Evolutionary conservation across 2,113 vertebrate species (phyloP), one percentile per base, ranked within the genome.

Genomic region (Crotophaga sulcirostris): DNA sequence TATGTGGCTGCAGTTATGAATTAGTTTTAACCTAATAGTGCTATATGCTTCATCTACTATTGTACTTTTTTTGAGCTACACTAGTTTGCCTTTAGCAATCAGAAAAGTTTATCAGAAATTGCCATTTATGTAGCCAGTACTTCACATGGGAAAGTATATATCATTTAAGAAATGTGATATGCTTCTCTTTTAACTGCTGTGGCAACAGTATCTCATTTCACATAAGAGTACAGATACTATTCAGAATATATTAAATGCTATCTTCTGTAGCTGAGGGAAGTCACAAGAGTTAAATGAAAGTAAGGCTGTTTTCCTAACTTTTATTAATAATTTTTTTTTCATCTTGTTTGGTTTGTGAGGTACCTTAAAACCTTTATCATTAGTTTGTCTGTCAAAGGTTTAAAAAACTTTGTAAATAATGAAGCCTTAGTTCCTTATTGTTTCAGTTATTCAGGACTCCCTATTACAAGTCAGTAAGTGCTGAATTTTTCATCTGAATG

Each of bases 21-120:
- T 38, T 29, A 16, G 6, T 47, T 73, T 9, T 59, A 77, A 16
- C 3, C 18, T 52, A 58, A 11, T 49, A 68, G 31, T 16, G 31
- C 8, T 58, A 10, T 21, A 28, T 56, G 6, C 2, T 79, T 5
- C 16, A 9, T 34, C 28, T 34, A 25, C 7, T 78, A 19, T 8
- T 44, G 8, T 3, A 19, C 1, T 80, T 24, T 3, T 58, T 76
- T 68, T 66, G 10, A 63, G 11, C 11, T 75, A 58, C 7, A 1
- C 0, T 44, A 36, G 58, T 40, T 38, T 51, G 21, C 2, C 10
- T 51, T 59, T 49, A 59, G 2, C 3, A 58, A 16, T 2, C 6
- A 2, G 33, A 85, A 84, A 67, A 28, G 1, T 63, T 84, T 51
- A 55, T 59, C 18, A 80, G 47, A 80, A 92, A 21, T 16, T 15